Conservation (phyloP, 2,113 vertebrate species). For the Scartelaos histophorus region DNA sequence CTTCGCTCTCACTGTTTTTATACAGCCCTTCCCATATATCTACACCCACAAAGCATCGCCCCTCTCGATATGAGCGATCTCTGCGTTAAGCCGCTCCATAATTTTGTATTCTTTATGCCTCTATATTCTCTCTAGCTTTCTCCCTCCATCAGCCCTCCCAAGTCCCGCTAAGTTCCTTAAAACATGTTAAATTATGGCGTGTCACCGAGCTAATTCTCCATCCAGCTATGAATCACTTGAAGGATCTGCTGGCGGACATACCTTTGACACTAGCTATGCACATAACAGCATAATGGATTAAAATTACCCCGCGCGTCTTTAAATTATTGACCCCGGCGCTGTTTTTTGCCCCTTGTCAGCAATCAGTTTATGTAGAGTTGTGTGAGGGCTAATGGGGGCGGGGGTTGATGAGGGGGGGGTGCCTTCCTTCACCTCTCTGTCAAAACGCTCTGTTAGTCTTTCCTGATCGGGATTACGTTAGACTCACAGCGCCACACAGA, state of each 20-base stretch:
- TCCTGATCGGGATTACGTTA: conserved; percentile 22
- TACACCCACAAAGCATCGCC: conserved; percentile 51
- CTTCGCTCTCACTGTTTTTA: conserved; percentile 25
- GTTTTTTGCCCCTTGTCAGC: conserved; percentile 52
- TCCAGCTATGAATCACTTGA: conserved; percentile 75
- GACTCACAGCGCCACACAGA: background rate
- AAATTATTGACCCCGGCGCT: conserved; percentile 73
- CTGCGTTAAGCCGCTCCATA: conserved; percentile 76
- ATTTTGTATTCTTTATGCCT: conserved; percentile 74
- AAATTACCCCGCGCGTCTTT: conserved; percentile 72
- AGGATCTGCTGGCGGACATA: conserved; percentile 62
- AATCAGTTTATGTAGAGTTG: conserved; percentile 58
- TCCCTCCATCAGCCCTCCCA: conserved; percentile 46
- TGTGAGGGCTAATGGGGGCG: conserved; percentile 46
- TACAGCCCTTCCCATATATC: conserved; percentile 68
- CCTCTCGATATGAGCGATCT: conserved; percentile 72
- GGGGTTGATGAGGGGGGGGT: conserved; percentile 14
- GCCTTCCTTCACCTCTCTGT: conserved; percentile 52
- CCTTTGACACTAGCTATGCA: conserved; percentile 75
- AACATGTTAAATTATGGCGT: conserved; percentile 78
- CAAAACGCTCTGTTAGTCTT: conserved; percentile 51
- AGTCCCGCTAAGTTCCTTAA: conserved; percentile 74
- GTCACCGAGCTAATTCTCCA: conserved; percentile 75
- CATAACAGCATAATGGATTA: conserved; percentile 72
- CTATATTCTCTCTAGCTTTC: conserved; percentile 5